Evolutionary conservation across 2,888 invertebrate species (phyloP), one percentile per base, ranked within the genome.

Genomic region (Rutpela maculata): DNA sequence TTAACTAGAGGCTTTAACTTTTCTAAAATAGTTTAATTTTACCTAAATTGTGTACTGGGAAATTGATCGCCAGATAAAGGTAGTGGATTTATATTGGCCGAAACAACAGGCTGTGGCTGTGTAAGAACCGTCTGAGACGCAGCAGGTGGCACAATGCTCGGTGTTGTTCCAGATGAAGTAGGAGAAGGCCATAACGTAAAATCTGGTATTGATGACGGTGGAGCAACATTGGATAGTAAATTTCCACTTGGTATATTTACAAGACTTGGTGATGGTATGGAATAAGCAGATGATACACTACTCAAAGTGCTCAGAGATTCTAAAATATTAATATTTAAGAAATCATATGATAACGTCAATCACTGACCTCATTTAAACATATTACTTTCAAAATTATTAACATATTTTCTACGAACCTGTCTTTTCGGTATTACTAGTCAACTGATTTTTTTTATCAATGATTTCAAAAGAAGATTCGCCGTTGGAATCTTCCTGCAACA

Each of bases 131-230:
- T 17, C 6, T 72, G 26, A 69, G 60, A 69, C 10, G 75, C 63
- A 12, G 60, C 71, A 26, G 55, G 35, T 56, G 60, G 57, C n/a
- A 69, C 67, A 77, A 22, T 59, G 59, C 43, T 38, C 19, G 66
- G 11, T 50, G 79, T 72, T 18, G 12, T 59, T 31, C 75, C 76
- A 56, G 80, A 80, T 79, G 81, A 73, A 26, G 80, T 75, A 35
- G 84, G 69, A 18, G 82, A 72, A 69, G 59, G 91, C 89, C 76
- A 91, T 15, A 93, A 90, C 78, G 92, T 88, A 80, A 94, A 95
- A 87, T 92, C 94, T 0, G 94, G 95, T 59, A 95, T 89, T 82
- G 93, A 92, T 31, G 92, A 91, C 0, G 95, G 95, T 6, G 95
- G 95, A 62, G 93, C 92, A n/a, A 95, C 92, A 84, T 92, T 94